These are phyloP conservation scores for Hydrozoanthus gracilis DNA, from an alignment of 92 coral and sea anemone species.

Conservation along the genomic window DNA sequence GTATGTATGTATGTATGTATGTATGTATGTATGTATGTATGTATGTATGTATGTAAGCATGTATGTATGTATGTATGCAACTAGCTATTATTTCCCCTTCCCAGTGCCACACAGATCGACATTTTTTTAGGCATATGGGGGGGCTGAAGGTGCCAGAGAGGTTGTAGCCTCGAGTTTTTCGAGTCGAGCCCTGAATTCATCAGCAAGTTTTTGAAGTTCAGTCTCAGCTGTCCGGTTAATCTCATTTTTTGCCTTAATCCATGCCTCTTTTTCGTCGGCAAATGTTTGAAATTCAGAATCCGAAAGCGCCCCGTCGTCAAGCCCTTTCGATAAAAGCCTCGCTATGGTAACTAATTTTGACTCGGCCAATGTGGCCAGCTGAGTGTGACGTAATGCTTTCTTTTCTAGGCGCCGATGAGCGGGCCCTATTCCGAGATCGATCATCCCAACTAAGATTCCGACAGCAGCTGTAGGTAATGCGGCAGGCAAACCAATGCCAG, in stretches of 20 bases:
- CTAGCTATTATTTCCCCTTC: constrained; percentile 11
- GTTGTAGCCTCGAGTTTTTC: constrained; percentile 19
- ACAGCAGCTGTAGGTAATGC: background rate
- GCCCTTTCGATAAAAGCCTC: constrained; percentile 3
- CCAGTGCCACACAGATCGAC: constrained; percentile 13
- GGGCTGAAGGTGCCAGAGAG: constrained; percentile 27
- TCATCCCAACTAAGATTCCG: background rate
- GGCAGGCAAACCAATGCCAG: background rate
- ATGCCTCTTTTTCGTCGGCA: constrained; percentile 6
- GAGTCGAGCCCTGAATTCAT: constrained; percentile 20
- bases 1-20: constrained; percentile 15
- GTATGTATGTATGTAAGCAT: constrained; percentile 27
- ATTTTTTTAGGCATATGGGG: constrained; percentile 21
- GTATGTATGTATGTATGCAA: constrained; percentile 28
- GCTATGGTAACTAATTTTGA: constrained; percentile 1
- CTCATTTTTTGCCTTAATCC: background rate
- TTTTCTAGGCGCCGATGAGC: background rate
- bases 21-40: constrained; percentile 29
- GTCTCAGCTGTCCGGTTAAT: constrained; percentile 12
- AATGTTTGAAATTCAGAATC: constrained; percentile 2
- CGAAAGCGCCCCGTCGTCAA: constrained; percentile 1
- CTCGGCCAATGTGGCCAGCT: constrained; percentile 16
- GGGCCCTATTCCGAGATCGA: constrained; percentile 8
- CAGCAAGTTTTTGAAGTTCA: constrained; percentile 19
- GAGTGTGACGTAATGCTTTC: constrained; percentile 2